Evolutionary conservation across 2,797 vertebrate genomes (phyloP).

Genomic region (Sebastes goodei): DNA sequence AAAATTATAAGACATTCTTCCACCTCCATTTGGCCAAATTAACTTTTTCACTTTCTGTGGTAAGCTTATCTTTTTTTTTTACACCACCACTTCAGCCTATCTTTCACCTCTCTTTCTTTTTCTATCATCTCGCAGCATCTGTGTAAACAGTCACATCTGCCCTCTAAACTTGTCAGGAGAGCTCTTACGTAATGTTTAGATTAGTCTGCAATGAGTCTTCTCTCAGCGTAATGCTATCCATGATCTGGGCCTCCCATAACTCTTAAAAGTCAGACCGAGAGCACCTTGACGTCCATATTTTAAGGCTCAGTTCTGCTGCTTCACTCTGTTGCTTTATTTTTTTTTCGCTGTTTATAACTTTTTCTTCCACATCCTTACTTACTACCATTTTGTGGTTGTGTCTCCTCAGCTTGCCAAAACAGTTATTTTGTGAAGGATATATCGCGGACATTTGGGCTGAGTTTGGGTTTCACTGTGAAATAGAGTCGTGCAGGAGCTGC

Average conservation of each 20-base stretch:
- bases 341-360: conserved; percentile 51
- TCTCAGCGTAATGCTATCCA: conserved; percentile 61
- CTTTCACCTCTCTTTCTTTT: conserved; percentile 25
- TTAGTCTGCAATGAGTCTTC: conserved; percentile 63
- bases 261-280: conserved; percentile 56
- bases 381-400: conserved; percentile 50
- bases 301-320: conserved; percentile 34
- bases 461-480: conserved; percentile 63
- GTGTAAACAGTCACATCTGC: conserved; percentile 75
- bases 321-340: conserved; percentile 10
- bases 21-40: neutral
- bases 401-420: conserved; percentile 45
- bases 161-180: conserved; percentile 63
- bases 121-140: conserved; percentile 59
- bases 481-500: conserved; percentile 38
- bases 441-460: conserved; percentile 39
- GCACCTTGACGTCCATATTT: conserved; percentile 70
- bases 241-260: conserved; percentile 63
- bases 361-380: conserved; percentile 23
- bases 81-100: neutral
- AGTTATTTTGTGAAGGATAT: conserved; percentile 50
- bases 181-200: conserved; percentile 75
- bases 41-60: neutral
- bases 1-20: neutral
- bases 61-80: neutral